These are phyloP conservation scores for Drosophila willistoni DNA, from an alignment of 1,140 invertebrate genomes.

Conservation along the genomic window DNA sequence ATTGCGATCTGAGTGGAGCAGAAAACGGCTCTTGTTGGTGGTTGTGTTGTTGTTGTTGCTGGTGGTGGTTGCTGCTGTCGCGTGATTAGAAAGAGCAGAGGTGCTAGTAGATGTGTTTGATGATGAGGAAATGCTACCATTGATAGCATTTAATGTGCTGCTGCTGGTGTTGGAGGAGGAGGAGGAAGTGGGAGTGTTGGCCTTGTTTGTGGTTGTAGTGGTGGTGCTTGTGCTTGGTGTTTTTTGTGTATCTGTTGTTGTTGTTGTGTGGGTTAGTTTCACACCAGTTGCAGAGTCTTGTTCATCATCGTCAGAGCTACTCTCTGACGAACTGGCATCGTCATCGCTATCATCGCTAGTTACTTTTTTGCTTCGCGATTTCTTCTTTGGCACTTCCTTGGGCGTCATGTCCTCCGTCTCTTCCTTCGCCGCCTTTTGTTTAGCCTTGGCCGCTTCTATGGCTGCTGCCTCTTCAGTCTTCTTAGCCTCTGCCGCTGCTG, in stretches of 20 bases:
- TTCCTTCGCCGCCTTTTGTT: slow-evolving; percentile 22
- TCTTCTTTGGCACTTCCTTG: slow-evolving; percentile 68
- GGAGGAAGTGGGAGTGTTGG: slow-evolving; percentile 36
- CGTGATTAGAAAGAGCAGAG: slow-evolving; percentile 66
- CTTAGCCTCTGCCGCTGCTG: slow-evolving; percentile 65
- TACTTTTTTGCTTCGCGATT: slow-evolving; percentile 79
- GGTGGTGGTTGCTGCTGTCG: slow-evolving; percentile 35
- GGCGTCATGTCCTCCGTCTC: slow-evolving; percentile 18
- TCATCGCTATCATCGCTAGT: slow-evolving; percentile 68
- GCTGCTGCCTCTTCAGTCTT: slow-evolving; percentile 82
- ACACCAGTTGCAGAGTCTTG: slow-evolving; percentile 45
- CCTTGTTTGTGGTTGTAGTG: slow-evolving; percentile 49
- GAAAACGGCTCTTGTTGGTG: slow-evolving; percentile 64
- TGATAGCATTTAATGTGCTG: slow-evolving; percentile 17
- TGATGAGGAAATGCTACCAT: slow-evolving; percentile 21
- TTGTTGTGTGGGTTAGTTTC: slow-evolving; percentile 66
- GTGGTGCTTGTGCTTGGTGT: slow-evolving; percentile 30
- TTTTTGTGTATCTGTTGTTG: slow-evolving; percentile 25
- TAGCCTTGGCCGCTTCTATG: slow-evolving; percentile 55
- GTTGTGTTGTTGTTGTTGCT: slow-evolving; percentile 32
- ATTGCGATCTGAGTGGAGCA: slow-evolving; percentile 75
- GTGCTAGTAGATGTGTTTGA: slow-evolving; percentile 45
- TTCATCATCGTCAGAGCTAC: slow-evolving; percentile 71
- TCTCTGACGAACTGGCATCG: slow-evolving; percentile 62
- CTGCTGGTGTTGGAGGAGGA: no score